These are phyloP conservation scores for Teinopalpus imperialis DNA, from an alignment of 2,888 invertebrate genomes.

Conservation along the genomic window DNA sequence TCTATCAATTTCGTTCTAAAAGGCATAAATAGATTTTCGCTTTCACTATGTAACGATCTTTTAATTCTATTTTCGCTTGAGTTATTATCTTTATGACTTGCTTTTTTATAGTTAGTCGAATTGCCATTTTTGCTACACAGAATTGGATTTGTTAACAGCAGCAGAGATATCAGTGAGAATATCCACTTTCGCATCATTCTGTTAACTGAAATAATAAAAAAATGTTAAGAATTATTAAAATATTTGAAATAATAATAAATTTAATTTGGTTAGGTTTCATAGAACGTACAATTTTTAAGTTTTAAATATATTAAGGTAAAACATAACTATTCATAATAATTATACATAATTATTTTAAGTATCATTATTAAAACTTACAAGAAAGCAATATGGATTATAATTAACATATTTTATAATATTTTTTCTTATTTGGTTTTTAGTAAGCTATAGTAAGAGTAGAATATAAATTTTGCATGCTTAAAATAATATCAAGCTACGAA, in stretches of 20 bases:
- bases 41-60: conserved; percentile 50
- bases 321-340: too few species aligned
- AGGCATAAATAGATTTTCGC: conserved; percentile 49
- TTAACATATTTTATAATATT: too few species aligned
- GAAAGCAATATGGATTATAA: too few species aligned
- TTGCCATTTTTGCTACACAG: conserved; percentile 50
- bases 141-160: conserved; percentile 51
- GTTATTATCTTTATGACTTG: conserved; percentile 40
- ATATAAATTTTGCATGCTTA: too few species aligned
- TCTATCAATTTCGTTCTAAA: conserved; percentile 38
- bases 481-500: too few species aligned
- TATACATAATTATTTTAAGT: too few species aligned
- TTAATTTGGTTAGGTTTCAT: not conserved
- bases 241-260: conserved; percentile 8
- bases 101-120: conserved; percentile 46
- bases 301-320: too few species aligned
- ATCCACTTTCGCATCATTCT: conserved; percentile 56
- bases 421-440: too few species aligned
- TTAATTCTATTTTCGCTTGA: conserved; percentile 47
- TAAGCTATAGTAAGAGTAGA: too few species aligned
- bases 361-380: too few species aligned
- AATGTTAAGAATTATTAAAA: conserved; percentile 15
- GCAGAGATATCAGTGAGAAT: conserved; percentile 43
- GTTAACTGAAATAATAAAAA: conserved; percentile 46
- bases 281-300: too few species aligned